Evolutionary conservation across 2,888 invertebrate genomes (phyloP).

Genomic region (Apodemia zela): DNA sequence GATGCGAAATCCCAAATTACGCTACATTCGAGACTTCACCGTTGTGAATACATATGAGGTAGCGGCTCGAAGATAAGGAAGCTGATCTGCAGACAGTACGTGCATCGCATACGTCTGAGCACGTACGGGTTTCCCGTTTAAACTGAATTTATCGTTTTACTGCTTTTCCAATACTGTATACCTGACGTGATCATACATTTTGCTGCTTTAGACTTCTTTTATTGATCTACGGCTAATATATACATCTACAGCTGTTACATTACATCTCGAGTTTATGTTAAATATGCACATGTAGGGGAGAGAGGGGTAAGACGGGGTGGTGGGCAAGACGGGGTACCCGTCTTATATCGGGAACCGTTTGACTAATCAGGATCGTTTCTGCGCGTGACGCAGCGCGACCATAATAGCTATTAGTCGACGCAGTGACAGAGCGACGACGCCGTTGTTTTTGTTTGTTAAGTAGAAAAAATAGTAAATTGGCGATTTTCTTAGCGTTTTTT

Average conservation of each 20-base stretch:
- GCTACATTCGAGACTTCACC: neutral
- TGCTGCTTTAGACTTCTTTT: neutral
- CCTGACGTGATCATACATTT: slow-evolving; percentile 5
- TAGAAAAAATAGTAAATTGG: neutral
- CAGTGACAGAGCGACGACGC: neutral
- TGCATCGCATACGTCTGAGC: neutral
- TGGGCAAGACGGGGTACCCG: neutral
- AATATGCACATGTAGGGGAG: too few species aligned
- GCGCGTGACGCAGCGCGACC: neutral
- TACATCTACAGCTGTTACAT: too few species aligned
- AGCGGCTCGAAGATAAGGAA: slow-evolving; percentile 12
- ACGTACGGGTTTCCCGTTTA: slow-evolving; percentile 5
- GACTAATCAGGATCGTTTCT: slow-evolving; percentile 16
- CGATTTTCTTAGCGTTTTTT: neutral
- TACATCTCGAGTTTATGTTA: too few species aligned
- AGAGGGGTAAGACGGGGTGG: neutral
- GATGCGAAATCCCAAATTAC: slow-evolving; percentile 14
- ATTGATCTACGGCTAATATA: too few species aligned
- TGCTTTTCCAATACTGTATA: neutral
- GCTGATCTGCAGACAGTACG: slow-evolving; percentile 8
- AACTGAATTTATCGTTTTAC: slow-evolving; percentile 14
- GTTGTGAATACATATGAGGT: slow-evolving; percentile 1
- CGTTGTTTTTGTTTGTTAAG: neutral
- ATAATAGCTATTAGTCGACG: neutral
- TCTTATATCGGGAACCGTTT: neutral